Percentiles rank a stretch among this genome's conserved stretches.
These are phyloP conservation scores for Sprattus sprattus DNA, from an alignment of 2,113 vertebrate species.

Conservation along the genomic window DNA sequence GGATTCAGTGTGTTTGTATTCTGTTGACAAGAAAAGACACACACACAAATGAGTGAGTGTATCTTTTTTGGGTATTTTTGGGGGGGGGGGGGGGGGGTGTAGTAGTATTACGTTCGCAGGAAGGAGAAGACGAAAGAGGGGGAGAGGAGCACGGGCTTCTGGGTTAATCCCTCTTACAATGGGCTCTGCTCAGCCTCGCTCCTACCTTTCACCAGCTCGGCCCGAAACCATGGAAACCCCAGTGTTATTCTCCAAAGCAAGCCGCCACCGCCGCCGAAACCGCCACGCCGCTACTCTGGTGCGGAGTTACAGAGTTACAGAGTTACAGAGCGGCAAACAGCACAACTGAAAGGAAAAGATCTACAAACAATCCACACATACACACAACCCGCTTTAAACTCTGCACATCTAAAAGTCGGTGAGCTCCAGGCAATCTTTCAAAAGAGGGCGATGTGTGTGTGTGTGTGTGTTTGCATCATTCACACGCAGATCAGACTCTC, in stretches of 20 bases:
- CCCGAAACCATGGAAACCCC: conserved; percentile 74
- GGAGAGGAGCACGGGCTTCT: conserved; percentile 32
- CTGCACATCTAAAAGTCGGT: background rate
- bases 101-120: background rate
- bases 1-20: background rate
- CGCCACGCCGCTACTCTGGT: conserved; percentile 39
- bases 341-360: background rate
- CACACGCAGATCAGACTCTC: background rate
- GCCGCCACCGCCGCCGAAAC: conserved; percentile 41
- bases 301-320: background rate
- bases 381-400: background rate
- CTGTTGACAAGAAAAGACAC: background rate
- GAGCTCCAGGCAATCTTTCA: conserved; percentile 30
- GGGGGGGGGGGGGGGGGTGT: background rate
- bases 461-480: background rate
- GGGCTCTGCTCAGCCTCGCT: conserved; percentile 50
- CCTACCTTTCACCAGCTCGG: conserved; percentile 65
- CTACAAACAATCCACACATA: background rate
- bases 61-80: conserved; percentile 1
- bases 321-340: background rate
- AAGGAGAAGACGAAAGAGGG: background rate
- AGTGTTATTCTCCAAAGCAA: conserved; percentile 64
- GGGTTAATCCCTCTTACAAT: conserved; percentile 47
- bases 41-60: background rate
- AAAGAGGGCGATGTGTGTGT: background rate